phyloP scores from a whole-genome alignment of 2,888 invertebrate genomes.

The Yponomeuta sedellus region DNA sequence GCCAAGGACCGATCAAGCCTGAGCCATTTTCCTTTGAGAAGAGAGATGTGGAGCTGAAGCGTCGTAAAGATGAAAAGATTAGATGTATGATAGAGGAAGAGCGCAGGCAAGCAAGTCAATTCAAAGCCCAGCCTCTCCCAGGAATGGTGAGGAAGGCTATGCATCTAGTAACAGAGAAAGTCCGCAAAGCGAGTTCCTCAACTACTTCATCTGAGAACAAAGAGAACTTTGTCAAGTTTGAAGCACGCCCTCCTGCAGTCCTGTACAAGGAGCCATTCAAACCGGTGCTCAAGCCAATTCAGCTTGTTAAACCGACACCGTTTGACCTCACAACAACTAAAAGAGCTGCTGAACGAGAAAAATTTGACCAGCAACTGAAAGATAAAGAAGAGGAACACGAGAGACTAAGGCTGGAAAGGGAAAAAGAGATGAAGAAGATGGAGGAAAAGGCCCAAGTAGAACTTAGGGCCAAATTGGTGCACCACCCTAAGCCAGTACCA shows the following conservation, averaged over 20 bases:
- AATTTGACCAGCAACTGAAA: constrained; percentile 75
- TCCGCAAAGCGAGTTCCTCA: constrained; percentile 31
- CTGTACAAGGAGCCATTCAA: constrained; percentile 80
- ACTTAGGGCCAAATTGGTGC: constrained; percentile 75
- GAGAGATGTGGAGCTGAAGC: constrained; percentile 73
- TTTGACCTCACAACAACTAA: constrained; percentile 80
- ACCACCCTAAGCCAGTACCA: constrained; percentile 80
- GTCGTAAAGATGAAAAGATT: constrained; percentile 78
- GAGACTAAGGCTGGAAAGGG: constrained; percentile 46
- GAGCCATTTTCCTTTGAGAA: constrained; percentile 84
- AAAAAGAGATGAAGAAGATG: constrained; percentile 48
- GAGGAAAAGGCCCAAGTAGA: constrained; percentile 71
- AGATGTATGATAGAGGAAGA: constrained; percentile 76
- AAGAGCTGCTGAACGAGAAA: constrained; percentile 77
- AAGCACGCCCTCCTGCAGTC: constrained; percentile 79
- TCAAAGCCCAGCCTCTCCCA: constrained; percentile 84
- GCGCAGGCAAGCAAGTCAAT: constrained; percentile 77
- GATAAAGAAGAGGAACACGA: constrained; percentile 71
- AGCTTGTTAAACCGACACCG: constrained; percentile 60
- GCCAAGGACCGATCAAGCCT: constrained; percentile 46
- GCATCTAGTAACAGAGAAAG: constrained; percentile 37
- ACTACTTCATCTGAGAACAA: constrained; percentile 60
- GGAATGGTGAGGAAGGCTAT: constrained; percentile 58
- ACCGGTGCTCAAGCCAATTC: constrained; percentile 68
- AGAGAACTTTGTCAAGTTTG: constrained; percentile 71